Conservation (phyloP, 1,140 invertebrate genomes). For the Pseudomyrmex flavicornis region DNA sequence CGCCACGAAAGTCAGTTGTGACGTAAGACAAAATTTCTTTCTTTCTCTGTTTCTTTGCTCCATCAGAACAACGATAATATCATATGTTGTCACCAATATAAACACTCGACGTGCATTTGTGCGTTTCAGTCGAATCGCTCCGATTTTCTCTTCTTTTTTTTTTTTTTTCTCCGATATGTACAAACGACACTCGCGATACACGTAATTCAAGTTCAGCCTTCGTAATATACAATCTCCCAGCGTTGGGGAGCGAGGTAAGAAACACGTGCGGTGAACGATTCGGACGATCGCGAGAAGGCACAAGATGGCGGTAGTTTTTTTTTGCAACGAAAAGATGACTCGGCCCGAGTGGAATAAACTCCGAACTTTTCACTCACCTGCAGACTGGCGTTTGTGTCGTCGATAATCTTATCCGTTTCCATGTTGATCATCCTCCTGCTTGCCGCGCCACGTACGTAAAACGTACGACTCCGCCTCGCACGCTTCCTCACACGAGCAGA, state of each 20-base stretch:
- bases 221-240: background rate
- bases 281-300: constrained; percentile 66
- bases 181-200: background rate
- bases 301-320: constrained; percentile 78
- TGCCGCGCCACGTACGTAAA: constrained; percentile 24
- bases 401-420: constrained; percentile 89
- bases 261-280: constrained; percentile 27
- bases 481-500: background rate
- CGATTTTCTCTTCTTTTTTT: background rate
- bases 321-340: constrained; percentile 59
- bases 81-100: background rate
- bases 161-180: background rate
- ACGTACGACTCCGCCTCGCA: background rate
- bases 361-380: constrained; percentile 82
- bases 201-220: background rate
- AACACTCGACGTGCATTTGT: constrained; percentile 36
- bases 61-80: constrained; percentile 9
- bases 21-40: background rate
- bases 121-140: background rate
- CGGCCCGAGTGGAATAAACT: background rate
- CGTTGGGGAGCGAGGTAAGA: background rate
- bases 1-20: background rate
- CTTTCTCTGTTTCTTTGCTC: background rate
- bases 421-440: constrained; percentile 86
- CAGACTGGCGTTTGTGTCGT: constrained; percentile 86